Evolutionary conservation across 2,113 vertebrate genomes (phyloP).

Genomic region (Argyrosomus japonicus): DNA sequence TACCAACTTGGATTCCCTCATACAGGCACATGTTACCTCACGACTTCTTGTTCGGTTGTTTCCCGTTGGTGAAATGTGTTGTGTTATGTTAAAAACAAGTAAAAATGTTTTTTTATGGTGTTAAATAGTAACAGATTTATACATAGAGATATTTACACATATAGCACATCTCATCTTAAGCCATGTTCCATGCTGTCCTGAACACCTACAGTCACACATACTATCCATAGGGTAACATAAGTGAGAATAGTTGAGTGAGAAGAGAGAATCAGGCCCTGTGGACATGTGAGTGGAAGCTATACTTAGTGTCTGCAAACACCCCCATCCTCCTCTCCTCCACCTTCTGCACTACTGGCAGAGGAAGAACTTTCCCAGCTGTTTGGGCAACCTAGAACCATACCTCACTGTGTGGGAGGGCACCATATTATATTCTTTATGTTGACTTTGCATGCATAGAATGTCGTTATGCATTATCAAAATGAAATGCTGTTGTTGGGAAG

Average conservation of each 20-base stretch:
- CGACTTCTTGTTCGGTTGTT: too few relatives aligned
- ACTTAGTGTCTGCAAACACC: neutral
- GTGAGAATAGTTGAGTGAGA: conserved; percentile 3
- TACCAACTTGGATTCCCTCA: too few relatives aligned
- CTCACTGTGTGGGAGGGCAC: conserved; percentile 18
- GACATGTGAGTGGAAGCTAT: neutral
- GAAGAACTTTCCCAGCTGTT: conserved; percentile 46
- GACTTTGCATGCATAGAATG: conserved; percentile 14
- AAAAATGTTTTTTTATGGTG: too few relatives aligned
- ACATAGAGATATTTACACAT: neutral
- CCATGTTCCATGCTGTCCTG: neutral
- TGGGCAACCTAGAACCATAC: neutral
- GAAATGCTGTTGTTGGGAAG: conserved; percentile 2
- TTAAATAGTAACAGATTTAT: neutral
- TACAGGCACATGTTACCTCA: too few relatives aligned
- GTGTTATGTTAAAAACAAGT: too few relatives aligned
- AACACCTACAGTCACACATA: neutral
- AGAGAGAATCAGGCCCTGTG: neutral
- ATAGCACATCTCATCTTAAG: neutral
- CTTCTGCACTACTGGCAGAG: conserved; percentile 38
- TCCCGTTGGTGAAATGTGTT: too few relatives aligned
- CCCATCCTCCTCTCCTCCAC: conserved; percentile 23
- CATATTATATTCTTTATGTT: conserved; percentile 8
- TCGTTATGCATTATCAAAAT: conserved; percentile 10
- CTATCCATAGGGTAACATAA: neutral